Evolutionary conservation across 92 coral and sea anemone genomes (phyloP), one percentile per base, ranked within the genome.

Genomic region (Scolanthus callimorphus): DNA sequence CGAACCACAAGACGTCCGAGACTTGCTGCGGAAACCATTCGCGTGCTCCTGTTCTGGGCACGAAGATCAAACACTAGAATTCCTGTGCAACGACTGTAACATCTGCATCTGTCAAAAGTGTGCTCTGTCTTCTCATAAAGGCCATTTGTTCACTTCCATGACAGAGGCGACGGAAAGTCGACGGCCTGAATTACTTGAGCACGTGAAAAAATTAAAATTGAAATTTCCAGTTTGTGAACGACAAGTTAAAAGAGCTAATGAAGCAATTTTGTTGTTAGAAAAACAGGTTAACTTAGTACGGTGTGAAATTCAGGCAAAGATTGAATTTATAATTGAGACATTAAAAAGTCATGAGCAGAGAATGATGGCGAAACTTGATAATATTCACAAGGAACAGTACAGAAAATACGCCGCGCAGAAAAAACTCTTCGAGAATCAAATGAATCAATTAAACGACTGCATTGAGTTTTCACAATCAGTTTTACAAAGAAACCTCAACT

Each of bases 31-130:
- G 38, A 70, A 60, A 38, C 77, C 77, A 25, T 29, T 59, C 17
- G 30, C 59, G 1, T 70, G 77, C 43, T 25, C 27, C 17, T 44
- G 24, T 11, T 22, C 22, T n/a, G 34, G 25, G 12, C 77, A 70
- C 55, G 68, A 70, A 24, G 67, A 70, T 24, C 67, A 70, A 21
- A 50, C 68, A 8, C 49, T 48, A 17, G 68, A 70, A 22, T 59
- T 70, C 27, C 53, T 70, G 26, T 70, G 77, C 46, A 70, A 49
- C 34, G 77, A 70, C 11, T 70, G 77, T 50, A 70, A 70, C 48
- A 31, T 29, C 24, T 70, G 77, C 47, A 50, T 70, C 30, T 70
- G 77, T 22, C 69, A 70, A 12, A 70, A 70, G 30, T 59, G 77
- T 25, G 77, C 53, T 0, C 68, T 70, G 19, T 31, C 68, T 11